Base-by-base conservation (phyloP, 2,113 vertebrate species). In the Patagioenas fasciata region DNA sequence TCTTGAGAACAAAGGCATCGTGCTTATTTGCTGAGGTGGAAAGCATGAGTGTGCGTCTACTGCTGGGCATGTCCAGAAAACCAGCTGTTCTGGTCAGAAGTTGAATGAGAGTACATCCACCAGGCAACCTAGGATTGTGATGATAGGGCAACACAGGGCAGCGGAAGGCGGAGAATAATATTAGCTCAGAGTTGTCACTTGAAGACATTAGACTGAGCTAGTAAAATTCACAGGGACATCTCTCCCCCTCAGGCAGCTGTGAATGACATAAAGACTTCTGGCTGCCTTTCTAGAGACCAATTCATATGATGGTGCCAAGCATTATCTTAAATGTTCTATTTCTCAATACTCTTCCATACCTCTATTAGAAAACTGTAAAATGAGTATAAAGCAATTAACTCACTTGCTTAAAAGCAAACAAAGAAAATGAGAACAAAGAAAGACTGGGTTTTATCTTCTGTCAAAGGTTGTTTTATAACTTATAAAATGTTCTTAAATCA, bases 331-430 rank as follows among this genome's bases (percentile, higher is more conserved):
- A 60, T 50, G 58, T 6, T 72, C 24, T 92, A 60, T 85, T 73
- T 77, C 70, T 83, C 66, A 57, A 11, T 69, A 60, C 16, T 91
- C n/a, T 48, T 64, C 44, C 57, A 32, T 48, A 80, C 31, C 32
- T 86, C 18, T 79, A 92, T 50, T 61, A 80, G 69, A 74, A 89
- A 87, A 64, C 44, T 77, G 24, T 69, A 72, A 87, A 92, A 36
- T 62, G 29, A 86, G 14, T 71, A 67, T 61, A 65, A 69, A 86
- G 34, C 70, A 85, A 77, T 91, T 93, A 91, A 91, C 31, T 93
- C 54, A 73, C 80, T 86, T 94, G 65, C 50, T 91, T 57, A 66
- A 96, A 84, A 85, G 85, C 85, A 86, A 93, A 84, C 36, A 77
- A 80, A 91, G 84, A 84, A 73, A 82, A 69, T 53, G 2, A 28